Percentiles rank a stretch among this genome's conserved stretches.
These are phyloP conservation scores for Myotis davidii DNA, from an alignment of 2,113 vertebrate genomes.

Conservation along the genomic window DNA sequence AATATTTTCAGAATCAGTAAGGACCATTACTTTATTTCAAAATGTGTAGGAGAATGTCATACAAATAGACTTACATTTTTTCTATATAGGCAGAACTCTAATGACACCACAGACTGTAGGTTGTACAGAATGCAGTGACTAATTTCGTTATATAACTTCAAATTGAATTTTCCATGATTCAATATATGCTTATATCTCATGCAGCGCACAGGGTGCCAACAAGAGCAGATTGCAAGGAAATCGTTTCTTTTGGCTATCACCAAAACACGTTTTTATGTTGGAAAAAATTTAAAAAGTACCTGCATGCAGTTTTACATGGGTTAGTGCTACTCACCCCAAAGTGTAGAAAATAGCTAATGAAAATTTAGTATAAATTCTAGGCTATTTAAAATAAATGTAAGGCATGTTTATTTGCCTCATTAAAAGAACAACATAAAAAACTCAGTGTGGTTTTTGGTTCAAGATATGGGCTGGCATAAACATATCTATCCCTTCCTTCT, in stretches of 20 bases:
- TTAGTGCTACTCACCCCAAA: not conserved
- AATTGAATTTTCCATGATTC: conserved; percentile 42
- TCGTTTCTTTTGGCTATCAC: conserved; percentile 35
- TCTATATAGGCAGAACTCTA: conserved; percentile 9
- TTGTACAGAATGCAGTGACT: not conserved
- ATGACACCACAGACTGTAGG: not conserved
- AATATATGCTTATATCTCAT: conserved; percentile 29
- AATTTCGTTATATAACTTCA: conserved; percentile 56
- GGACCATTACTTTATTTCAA: not conserved
- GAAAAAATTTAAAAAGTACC: conserved; percentile 4
- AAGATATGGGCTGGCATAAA: not conserved
- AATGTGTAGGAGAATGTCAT: not conserved
- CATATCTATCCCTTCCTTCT: not conserved
- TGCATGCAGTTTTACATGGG: not conserved
- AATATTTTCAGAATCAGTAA: conserved; percentile 1
- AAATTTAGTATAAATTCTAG: conserved; percentile 8
- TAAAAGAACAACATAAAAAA: not conserved
- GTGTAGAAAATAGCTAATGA: conserved; percentile 30
- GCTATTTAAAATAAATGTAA: not conserved
- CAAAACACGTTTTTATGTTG: conserved; percentile 32
- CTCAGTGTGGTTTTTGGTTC: not conserved
- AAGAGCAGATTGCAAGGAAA: conserved; percentile 61
- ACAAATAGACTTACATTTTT: not conserved
- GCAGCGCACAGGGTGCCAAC: conserved; percentile 30
- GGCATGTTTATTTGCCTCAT: not conserved